Percentiles rank a stretch among this genome's conserved stretches.
Evolutionary conservation across 2,113 vertebrate genomes (phyloP).

Genomic region (Hippocampus zosterae): DNA sequence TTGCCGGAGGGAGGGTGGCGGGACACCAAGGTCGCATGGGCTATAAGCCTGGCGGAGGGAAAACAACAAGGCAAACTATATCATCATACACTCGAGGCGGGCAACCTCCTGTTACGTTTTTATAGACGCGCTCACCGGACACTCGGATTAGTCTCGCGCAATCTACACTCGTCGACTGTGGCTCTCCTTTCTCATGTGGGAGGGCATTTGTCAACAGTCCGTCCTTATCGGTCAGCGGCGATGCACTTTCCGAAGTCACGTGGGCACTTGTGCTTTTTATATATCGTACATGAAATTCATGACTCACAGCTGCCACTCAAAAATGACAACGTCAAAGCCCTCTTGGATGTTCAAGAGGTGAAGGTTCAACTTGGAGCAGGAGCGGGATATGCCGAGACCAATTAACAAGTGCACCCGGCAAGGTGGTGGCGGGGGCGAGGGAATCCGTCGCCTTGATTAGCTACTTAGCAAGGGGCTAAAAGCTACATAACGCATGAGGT

Average conservation of each 20-base stretch:
- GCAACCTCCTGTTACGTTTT: no score
- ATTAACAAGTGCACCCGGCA: constrained; percentile 39
- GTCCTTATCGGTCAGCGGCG: no score
- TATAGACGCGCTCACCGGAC: no score
- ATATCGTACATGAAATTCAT: no score
- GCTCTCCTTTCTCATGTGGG: no score
- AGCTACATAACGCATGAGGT: constrained; percentile 62
- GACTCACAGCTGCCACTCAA: constrained; percentile 63
- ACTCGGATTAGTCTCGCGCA: no score
- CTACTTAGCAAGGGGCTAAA: constrained; percentile 56
- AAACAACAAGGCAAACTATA: neutral
- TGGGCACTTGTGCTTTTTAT: no score
- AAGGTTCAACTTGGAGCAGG: constrained; percentile 46
- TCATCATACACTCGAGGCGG: neutral
- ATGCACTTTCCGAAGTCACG: no score
- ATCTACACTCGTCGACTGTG: no score
- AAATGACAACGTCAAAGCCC: constrained; percentile 31
- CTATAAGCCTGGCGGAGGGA: neutral
- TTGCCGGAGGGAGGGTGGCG: neutral
- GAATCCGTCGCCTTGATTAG: constrained; percentile 54
- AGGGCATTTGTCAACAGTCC: no score
- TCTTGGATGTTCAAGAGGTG: constrained; percentile 45
- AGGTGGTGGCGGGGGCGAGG: constrained; percentile 23
- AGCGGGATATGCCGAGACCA: constrained; percentile 39
- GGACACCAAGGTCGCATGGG: neutral